These are phyloP conservation scores for Ptilodon capucinus DNA, from an alignment of 2,888 invertebrate genomes.

Conservation along the genomic window DNA sequence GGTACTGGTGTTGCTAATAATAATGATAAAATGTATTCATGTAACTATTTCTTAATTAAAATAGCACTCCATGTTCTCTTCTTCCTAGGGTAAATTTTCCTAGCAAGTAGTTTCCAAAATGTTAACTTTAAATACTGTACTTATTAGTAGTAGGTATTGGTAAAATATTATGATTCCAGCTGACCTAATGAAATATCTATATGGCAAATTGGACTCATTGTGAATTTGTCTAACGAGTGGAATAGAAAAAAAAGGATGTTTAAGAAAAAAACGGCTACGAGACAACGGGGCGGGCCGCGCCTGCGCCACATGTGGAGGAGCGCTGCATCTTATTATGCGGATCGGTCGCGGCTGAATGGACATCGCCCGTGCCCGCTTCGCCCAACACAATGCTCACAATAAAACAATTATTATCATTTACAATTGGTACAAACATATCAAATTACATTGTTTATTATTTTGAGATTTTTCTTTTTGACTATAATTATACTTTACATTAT, in stretches of 20 bases:
- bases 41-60: too few species aligned
- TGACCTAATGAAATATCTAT: not conserved
- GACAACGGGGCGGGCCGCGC: conserved; percentile 62
- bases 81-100: too few species aligned
- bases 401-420: conserved; percentile 30
- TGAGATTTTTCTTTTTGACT: too few species aligned
- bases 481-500: too few species aligned
- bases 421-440: conserved; percentile 20
- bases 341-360: conserved; percentile 70
- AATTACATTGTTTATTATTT: conserved; percentile 23
- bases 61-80: too few species aligned
- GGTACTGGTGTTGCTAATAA: not conserved
- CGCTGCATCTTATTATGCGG: conserved; percentile 76
- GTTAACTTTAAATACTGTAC: too few species aligned
- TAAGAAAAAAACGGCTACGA: conserved; percentile 63
- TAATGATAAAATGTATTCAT: too few species aligned
- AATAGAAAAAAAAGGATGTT: conserved; percentile 28
- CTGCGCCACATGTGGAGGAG: conserved; percentile 78
- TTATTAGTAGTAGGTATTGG: too few species aligned
- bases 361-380: conserved; percentile 44
- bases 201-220: conserved; percentile 20
- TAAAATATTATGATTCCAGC: not conserved
- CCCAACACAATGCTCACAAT: conserved; percentile 53
- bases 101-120: too few species aligned
- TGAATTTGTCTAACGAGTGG: conserved; percentile 25